Conservation (phyloP, 2,888 invertebrate species). For the Andrena camellia region DNA sequence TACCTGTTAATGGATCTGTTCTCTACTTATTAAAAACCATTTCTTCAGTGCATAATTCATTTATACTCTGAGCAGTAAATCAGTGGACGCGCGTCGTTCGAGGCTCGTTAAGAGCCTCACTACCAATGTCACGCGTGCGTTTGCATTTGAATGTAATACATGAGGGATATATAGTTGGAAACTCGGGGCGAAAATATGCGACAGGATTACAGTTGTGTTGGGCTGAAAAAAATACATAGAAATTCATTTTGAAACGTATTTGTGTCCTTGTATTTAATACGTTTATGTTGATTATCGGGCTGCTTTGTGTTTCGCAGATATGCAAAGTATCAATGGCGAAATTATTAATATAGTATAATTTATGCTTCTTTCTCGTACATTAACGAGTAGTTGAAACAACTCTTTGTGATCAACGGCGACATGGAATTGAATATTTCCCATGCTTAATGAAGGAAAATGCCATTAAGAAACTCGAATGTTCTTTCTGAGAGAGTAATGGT, state of each 20-base stretch:
- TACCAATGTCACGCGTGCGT: neutral
- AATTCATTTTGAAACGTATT: neutral
- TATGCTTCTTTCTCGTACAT: neutral
- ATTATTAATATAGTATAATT: neutral
- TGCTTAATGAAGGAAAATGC: neutral
- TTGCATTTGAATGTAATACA: neutral
- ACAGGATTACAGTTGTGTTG: neutral
- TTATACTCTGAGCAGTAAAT: neutral
- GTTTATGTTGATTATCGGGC: neutral
- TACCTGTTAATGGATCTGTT: neutral
- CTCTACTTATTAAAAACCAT: neutral
- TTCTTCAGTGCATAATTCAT: neutral
- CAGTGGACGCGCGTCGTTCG: neutral
- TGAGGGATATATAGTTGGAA: neutral
- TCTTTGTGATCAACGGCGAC: neutral
- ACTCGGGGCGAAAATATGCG: neutral
- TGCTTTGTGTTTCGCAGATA: neutral
- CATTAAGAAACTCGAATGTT: neutral
- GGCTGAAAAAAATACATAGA: neutral
- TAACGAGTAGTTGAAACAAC: neutral
- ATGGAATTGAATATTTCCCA: neutral
- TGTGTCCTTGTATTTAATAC: neutral
- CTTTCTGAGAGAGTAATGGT: neutral
- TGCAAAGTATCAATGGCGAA: neutral
- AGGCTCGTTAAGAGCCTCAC: neutral